These are phyloP conservation scores for Empis stercorea DNA, from an alignment of 2,888 invertebrate species.

Conservation along the genomic window DNA sequence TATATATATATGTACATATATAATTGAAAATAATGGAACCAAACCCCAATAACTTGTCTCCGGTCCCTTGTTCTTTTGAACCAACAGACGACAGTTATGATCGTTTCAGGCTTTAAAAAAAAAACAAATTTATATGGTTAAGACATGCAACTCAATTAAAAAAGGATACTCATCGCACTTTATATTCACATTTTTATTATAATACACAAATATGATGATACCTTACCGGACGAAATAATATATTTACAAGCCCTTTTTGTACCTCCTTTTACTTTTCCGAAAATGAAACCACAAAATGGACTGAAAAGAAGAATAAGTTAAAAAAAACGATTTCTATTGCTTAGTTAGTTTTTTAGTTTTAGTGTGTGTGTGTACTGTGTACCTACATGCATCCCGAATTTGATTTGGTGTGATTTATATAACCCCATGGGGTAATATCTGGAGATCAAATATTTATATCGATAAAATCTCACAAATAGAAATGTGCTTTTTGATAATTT, in stretches of 20 bases:
- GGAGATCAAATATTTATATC: conserved; percentile 10
- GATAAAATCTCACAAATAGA: conserved; percentile 7
- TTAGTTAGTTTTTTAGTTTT: too few relatives aligned
- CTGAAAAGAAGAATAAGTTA: too few relatives aligned
- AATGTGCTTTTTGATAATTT: conserved; percentile 4
- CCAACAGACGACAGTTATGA: conserved; percentile 9
- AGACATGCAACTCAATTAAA: conserved; percentile 9
- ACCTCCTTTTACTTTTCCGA: too few relatives aligned
- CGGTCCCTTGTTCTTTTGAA: conserved; percentile 2
- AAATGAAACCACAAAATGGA: too few relatives aligned
- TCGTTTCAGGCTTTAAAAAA: background rate
- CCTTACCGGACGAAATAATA: too few relatives aligned
- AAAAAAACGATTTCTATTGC: too few relatives aligned
- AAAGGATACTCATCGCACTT: too few relatives aligned
- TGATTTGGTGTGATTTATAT: conserved; percentile 10
- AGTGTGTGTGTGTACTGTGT: too few relatives aligned
- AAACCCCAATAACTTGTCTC: conserved; percentile 8
- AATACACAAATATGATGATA: too few relatives aligned
- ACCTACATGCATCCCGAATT: background rate
- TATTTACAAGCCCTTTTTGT: too few relatives aligned
- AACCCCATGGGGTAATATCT: conserved; percentile 9
- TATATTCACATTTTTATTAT: too few relatives aligned
- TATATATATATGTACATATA: too few relatives aligned
- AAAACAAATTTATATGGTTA: conserved; percentile 7
- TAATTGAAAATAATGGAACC: conserved; percentile 3